Percentiles rank a stretch among this genome's conserved stretches.
Conservation (phyloP, 2,113 vertebrate genomes). For the Saccopteryx bilineata region DNA sequence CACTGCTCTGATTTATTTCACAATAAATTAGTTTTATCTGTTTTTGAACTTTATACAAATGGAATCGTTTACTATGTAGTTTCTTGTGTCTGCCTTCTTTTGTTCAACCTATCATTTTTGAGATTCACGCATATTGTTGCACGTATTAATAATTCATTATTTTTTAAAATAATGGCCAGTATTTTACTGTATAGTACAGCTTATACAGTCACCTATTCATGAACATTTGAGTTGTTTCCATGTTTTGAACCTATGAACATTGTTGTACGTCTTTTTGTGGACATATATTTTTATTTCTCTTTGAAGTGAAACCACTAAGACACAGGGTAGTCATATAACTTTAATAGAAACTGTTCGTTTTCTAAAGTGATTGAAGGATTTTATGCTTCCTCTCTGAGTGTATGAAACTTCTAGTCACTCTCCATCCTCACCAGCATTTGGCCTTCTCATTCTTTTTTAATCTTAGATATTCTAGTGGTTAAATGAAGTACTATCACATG, state of each 20-base stretch:
- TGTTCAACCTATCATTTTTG: neutral
- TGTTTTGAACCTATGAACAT: neutral
- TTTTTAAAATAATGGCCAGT: neutral
- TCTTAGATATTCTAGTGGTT: constrained; percentile 27
- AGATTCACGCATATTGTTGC: neutral
- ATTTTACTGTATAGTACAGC: neutral
- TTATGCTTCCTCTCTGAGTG: neutral
- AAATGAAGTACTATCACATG: neutral
- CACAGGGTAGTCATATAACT: neutral
- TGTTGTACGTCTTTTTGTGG: neutral
- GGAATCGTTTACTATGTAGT: neutral
- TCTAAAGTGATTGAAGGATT: constrained; percentile 18
- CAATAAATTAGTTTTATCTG: neutral
- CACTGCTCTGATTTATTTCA: neutral
- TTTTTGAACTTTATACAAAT: neutral
- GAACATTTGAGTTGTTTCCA: neutral
- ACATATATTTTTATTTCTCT: constrained; percentile 43
- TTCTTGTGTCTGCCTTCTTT: neutral
- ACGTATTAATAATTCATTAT: neutral
- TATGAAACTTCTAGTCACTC: neutral
- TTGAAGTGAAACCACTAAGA: neutral
- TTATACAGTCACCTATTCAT: neutral
- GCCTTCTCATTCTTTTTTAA: constrained; percentile 7
- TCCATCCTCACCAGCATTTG: neutral
- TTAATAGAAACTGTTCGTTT: neutral